Percentiles rank a stretch among this genome's conserved stretches.
Evolutionary conservation across 1,140 invertebrate species (phyloP).

Genomic region (Drosophila truncata): DNA sequence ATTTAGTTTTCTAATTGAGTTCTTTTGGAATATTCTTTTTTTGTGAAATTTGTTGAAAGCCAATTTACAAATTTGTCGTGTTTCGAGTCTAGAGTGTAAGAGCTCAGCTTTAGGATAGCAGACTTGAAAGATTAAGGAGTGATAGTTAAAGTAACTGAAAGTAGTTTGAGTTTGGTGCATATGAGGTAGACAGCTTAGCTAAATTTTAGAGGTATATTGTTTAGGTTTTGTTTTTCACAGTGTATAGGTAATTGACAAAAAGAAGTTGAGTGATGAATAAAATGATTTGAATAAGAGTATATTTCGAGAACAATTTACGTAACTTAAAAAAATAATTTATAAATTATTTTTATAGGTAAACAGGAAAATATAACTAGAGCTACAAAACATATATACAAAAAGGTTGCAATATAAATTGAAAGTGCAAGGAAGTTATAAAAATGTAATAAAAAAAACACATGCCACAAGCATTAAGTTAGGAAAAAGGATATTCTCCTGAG

Average conservation of each 20-base stretch:
- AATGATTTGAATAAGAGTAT: neutral
- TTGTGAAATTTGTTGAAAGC: conserved; percentile 26
- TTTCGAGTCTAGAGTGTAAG: conserved; percentile 22
- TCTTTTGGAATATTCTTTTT: conserved; percentile 23
- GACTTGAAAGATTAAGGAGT: conserved; percentile 47
- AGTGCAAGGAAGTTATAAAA: neutral
- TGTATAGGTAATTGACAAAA: conserved; percentile 39
- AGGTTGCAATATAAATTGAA: neutral
- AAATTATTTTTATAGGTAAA: neutral
- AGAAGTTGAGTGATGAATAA: conserved; percentile 3
- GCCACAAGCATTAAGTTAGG: conserved; percentile 24
- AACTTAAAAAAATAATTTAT: neutral
- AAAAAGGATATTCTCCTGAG: neutral
- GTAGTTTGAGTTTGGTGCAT: conserved; percentile 44
- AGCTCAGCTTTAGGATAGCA: conserved; percentile 66
- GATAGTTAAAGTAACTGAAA: conserved; percentile 52
- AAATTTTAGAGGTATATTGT: conserved; percentile 25
- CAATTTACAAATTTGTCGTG: conserved; percentile 48
- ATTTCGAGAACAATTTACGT: too few species aligned
- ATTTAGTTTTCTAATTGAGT: conserved; percentile 23
- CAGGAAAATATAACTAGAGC: neutral
- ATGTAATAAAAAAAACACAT: conserved; percentile 4
- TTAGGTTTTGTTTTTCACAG: conserved; percentile 27
- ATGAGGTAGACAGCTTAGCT: conserved; percentile 39
- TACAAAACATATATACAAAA: conserved; percentile 15